phyloP scores from a whole-genome alignment of 2,797 vertebrate species.

The Scarus forsteni region DNA sequence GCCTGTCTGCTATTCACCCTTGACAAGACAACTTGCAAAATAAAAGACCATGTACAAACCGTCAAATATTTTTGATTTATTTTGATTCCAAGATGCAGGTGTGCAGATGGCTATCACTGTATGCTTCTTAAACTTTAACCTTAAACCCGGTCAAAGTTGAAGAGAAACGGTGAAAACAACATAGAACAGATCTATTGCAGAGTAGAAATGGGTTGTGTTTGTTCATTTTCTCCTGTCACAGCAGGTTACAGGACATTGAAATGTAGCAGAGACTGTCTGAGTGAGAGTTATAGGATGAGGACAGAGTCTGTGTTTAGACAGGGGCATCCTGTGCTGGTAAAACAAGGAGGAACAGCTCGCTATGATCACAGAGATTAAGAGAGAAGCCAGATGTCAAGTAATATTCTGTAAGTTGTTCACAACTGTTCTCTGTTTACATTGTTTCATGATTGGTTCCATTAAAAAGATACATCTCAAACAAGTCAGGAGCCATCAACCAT shows the following conservation, averaged over 20 bases:
- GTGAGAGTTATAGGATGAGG: constrained; percentile 52
- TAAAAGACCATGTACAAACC: constrained; percentile 28
- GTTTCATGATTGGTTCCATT: constrained; percentile 20
- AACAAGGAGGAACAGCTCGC: constrained; percentile 46
- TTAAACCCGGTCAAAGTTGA: constrained; percentile 3
- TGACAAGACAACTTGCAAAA: constrained; percentile 34
- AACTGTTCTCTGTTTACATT: constrained; percentile 48
- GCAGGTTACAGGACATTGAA: constrained; percentile 63
- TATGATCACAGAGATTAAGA: constrained; percentile 45
- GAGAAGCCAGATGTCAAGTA: constrained; percentile 63
- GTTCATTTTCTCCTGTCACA: constrained; percentile 25
- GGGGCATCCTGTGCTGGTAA: constrained; percentile 69
- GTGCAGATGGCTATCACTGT: not conserved
- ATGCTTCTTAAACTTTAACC: not conserved
- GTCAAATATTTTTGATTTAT: not conserved
- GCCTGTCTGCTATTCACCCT: constrained; percentile 40
- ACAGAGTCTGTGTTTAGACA: constrained; percentile 72
- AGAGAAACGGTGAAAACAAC: not conserved
- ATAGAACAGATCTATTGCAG: not conserved
- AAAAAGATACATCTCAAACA: constrained; percentile 30
- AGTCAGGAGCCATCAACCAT: constrained; percentile 34
- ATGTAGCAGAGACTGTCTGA: constrained; percentile 33
- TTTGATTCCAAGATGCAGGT: not conserved
- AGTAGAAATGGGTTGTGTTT: constrained; percentile 19
- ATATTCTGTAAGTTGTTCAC: constrained; percentile 48